A percentile compares a stretch with the other conserved stretches of the same genome.
Conservation (phyloP, 2,113 vertebrate genomes). For the Ceyx melanurus region DNA sequence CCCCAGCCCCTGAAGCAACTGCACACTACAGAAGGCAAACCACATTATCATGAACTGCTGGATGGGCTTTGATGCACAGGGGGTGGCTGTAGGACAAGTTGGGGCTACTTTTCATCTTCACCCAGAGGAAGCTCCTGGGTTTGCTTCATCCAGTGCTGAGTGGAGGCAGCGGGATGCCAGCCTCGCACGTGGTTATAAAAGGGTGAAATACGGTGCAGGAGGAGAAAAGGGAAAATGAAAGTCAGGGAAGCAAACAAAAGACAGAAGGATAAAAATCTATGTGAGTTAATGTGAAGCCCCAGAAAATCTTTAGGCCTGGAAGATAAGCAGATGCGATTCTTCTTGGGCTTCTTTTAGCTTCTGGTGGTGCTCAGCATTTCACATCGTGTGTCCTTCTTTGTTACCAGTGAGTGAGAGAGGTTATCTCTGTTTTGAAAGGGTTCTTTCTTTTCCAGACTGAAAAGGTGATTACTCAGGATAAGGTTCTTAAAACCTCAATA, state of each 20-base stretch:
- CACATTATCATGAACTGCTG: not conserved
- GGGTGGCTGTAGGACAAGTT: not conserved
- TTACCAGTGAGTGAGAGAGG: not conserved
- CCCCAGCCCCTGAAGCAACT: not conserved
- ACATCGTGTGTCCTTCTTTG: not conserved
- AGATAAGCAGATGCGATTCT: not conserved
- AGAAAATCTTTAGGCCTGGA: not conserved
- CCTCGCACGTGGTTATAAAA: not conserved
- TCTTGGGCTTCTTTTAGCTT: slow-evolving; percentile 1
- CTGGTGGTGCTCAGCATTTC: not conserved
- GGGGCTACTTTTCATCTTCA: not conserved
- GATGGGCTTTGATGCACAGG: not conserved
- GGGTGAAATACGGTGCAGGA: not conserved
- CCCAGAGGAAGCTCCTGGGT: not conserved
- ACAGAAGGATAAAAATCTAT: not conserved
- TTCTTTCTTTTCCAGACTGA: not conserved
- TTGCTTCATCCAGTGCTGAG: not conserved
- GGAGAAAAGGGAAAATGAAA: not conserved
- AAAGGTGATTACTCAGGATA: not conserved
- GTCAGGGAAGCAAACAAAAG: not conserved
- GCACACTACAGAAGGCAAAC: not conserved
- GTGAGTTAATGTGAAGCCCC: not conserved
- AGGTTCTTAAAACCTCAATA: not conserved
- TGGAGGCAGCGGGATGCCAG: not conserved
- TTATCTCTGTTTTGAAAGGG: not conserved